Evolutionary conservation across 2,113 vertebrate species (phyloP).

Genomic region (Eulemur rufifrons): DNA sequence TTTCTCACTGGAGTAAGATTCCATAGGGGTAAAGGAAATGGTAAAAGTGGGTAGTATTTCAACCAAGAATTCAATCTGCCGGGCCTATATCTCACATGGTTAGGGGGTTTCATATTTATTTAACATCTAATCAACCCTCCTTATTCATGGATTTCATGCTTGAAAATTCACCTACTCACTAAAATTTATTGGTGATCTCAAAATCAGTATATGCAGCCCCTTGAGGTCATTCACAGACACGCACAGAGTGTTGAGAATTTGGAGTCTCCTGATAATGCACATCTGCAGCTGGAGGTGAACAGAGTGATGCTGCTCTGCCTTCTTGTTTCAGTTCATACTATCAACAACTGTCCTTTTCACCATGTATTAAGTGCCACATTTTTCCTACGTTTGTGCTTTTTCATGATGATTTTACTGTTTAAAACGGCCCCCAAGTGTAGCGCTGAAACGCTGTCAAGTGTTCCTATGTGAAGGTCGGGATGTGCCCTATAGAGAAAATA

Average conservation of each 20-base stretch:
- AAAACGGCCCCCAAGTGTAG: background rate
- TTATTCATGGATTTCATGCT: background rate
- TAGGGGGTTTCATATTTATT: background rate
- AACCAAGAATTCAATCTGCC: background rate
- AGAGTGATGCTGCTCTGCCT: background rate
- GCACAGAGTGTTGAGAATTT: background rate
- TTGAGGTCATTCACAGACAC: background rate
- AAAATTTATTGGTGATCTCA: background rate
- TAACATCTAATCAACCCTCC: background rate
- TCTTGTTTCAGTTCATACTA: background rate
- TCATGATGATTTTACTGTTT: background rate
- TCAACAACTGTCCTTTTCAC: background rate
- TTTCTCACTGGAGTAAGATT: background rate
- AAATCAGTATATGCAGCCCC: background rate
- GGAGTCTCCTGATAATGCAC: rapidly evolving
- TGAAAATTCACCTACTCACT: background rate
- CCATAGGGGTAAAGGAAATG: no score
- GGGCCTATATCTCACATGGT: background rate
- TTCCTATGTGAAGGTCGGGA: background rate
- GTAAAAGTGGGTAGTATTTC: background rate
- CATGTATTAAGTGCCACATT: background rate
- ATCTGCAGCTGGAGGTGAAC: background rate
- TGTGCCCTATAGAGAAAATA: background rate
- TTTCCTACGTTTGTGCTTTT: background rate
- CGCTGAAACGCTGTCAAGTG: background rate